phyloP scores from a whole-genome alignment of 2,113 vertebrate genomes.

The Chascanopsetta lugubris region DNA sequence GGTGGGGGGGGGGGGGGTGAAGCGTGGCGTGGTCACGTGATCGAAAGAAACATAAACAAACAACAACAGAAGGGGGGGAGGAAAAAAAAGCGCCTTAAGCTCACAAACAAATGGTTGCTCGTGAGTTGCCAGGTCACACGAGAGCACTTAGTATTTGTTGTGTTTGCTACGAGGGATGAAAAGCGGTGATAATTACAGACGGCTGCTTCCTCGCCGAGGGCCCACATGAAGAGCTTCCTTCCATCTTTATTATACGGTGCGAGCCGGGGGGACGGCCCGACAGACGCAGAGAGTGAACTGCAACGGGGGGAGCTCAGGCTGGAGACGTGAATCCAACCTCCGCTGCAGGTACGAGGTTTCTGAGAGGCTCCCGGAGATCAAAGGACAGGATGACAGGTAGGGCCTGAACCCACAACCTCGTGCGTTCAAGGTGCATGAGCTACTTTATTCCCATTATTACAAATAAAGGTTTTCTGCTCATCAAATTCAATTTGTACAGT shows the following conservation, averaged over 20 bases:
- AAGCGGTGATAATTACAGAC: slow-evolving; percentile 74
- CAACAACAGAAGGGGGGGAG: neutral
- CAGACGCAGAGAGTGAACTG: slow-evolving; percentile 33
- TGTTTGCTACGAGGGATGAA: slow-evolving; percentile 67
- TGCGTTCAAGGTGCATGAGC: too few relatives aligned
- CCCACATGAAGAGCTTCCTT: slow-evolving; percentile 71
- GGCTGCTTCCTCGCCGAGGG: slow-evolving; percentile 64
- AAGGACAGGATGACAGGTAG: too few relatives aligned
- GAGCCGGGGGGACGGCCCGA: slow-evolving; percentile 47
- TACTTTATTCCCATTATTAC: too few relatives aligned
- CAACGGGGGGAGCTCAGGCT: slow-evolving; percentile 23
- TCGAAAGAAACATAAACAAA: slow-evolving; percentile 54
- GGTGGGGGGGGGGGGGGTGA: neutral
- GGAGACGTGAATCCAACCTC: slow-evolving; percentile 4
- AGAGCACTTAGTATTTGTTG: slow-evolving; percentile 65
- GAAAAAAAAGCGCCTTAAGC: slow-evolving; percentile 21
- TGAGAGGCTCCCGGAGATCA: too few relatives aligned
- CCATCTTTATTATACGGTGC: slow-evolving; percentile 73
- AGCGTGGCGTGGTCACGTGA: slow-evolving; percentile 53
- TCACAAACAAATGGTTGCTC: slow-evolving; percentile 59
- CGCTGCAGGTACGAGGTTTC: too few relatives aligned
- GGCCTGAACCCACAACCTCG: too few relatives aligned
- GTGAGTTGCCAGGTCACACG: slow-evolving; percentile 53
- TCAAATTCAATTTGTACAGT: too few relatives aligned
- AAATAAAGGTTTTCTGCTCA: too few relatives aligned